Evolutionary conservation across 2,797 vertebrate species (phyloP).

Genomic region (Calcarius lapponicus): DNA sequence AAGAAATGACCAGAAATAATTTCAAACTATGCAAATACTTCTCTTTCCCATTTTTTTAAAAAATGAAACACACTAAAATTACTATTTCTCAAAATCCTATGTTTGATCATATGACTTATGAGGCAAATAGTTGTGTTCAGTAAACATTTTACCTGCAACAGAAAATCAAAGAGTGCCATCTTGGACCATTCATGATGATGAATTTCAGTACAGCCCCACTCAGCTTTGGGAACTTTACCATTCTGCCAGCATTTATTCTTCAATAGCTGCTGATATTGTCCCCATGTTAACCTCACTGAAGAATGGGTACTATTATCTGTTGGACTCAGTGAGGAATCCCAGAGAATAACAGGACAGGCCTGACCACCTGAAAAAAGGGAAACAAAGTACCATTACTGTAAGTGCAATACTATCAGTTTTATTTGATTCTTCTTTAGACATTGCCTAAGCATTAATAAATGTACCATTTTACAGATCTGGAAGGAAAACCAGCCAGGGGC

Average conservation of each 20-base stretch:
- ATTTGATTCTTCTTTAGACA: not conserved
- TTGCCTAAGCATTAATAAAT: not conserved
- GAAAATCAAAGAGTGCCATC: slow-evolving; percentile 93
- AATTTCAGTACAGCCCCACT: slow-evolving; percentile 85
- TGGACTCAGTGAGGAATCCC: slow-evolving; percentile 85
- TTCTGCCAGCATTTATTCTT: slow-evolving; percentile 90
- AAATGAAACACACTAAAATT: not conserved
- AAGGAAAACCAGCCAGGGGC: slow-evolving; percentile 19
- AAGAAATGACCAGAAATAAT: not conserved
- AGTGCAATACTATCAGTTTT: not conserved
- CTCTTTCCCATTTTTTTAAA: not conserved
- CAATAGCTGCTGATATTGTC: slow-evolving; percentile 85
- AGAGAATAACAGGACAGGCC: slow-evolving; percentile 85
- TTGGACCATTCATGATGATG: slow-evolving; percentile 95
- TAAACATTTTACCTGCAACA: slow-evolving; percentile 86
- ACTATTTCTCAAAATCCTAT: not conserved
- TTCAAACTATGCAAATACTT: not conserved
- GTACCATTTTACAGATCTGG: not conserved
- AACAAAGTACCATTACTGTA: not conserved
- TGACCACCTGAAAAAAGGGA: slow-evolving; percentile 77
- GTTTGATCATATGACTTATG: not conserved
- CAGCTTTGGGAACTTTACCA: slow-evolving; percentile 82
- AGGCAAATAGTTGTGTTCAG: not conserved
- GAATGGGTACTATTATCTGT: slow-evolving; percentile 78
- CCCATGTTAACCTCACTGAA: slow-evolving; percentile 86